Evolutionary conservation across 2,888 invertebrate genomes (phyloP).

Genomic region (Sphaerolaimus hirsutus): DNA sequence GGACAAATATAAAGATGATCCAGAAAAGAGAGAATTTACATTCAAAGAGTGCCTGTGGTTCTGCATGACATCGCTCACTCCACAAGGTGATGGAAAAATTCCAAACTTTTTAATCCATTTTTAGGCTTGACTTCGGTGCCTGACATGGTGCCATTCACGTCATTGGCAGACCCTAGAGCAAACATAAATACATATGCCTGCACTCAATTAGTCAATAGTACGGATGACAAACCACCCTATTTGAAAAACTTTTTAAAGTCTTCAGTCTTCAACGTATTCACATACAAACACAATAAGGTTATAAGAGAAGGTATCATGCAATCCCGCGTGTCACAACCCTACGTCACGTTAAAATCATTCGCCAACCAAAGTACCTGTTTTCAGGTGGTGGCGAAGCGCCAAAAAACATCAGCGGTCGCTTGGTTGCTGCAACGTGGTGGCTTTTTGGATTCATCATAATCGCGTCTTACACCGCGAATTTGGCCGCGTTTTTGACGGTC

Average conservation of each 20-base stretch:
- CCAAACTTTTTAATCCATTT: too few species aligned
- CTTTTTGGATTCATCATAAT: slow-evolving; percentile 93
- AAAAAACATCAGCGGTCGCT: slow-evolving; percentile 71
- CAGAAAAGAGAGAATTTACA: slow-evolving; percentile 59
- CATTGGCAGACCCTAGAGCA: too few species aligned
- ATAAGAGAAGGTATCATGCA: background rate
- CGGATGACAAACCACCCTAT: too few species aligned
- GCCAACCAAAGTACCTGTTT: slow-evolving; percentile 1
- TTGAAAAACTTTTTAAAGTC: too few species aligned
- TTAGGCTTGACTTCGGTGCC: too few species aligned
- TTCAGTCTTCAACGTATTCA: too few species aligned
- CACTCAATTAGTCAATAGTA: too few species aligned
- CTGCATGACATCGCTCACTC: slow-evolving; percentile 90
- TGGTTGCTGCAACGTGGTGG: slow-evolving; percentile 97
- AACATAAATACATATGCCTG: too few species aligned
- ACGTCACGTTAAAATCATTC: background rate
- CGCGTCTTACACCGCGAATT: slow-evolving; percentile 88
- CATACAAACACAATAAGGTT: background rate
- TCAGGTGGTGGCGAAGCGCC: slow-evolving; percentile 75
- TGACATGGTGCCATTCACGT: too few species aligned
- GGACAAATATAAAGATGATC: slow-evolving; percentile 48
- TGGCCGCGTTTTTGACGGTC: slow-evolving; percentile 76
- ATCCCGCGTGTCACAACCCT: background rate
- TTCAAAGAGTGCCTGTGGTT: slow-evolving; percentile 93
- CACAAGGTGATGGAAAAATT: slow-evolving; percentile 35